Evolutionary conservation across 92 coral and sea anemone genomes (phyloP), one percentile per base, ranked within the genome.

Genomic region (Anthopleura xanthogrammica): DNA sequence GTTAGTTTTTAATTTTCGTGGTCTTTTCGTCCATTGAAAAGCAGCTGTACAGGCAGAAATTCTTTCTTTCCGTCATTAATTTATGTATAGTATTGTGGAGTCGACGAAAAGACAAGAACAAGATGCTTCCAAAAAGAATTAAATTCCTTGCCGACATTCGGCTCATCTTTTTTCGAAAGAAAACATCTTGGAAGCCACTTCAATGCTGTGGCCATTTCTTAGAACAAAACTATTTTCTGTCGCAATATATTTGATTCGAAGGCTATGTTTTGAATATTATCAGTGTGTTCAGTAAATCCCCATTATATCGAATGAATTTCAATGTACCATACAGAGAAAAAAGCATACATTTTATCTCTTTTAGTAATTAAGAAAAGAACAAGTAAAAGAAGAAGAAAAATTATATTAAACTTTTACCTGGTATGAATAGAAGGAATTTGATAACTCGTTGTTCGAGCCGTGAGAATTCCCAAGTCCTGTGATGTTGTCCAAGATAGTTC

Each of bases 391-490:
- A 43, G 50, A 12, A 43, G 50, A 23, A 72, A 77, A 80, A 48
- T 48, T 36, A 14, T 19, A 17, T 16, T 36, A 55, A 20, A 70
- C 16, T 84, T 76, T 85, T 96, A 96, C 99, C 94, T 90, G 97
- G 82, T 91, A 91, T 20, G 94, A 88, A 79, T 95, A 95, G 40
- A 96, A 88, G 14, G 99, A 94, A 80, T 96, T 96, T 23, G 99
- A 96, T 77, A 96, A 92, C 80, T 94, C 99, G 56, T 91, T 96
- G n/a, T 85, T 87, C 76, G 95, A 87, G 52, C 98, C 97, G 85
- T 93, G 97, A 71, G 98, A 90, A 64, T 94, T 96, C 78, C 99
- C 99, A 74, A 93, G 92, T 72, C 94, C 92, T 55, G 95, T 89
- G 40, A 94, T 92, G 75, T 92, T 97, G 82, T 95, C 95, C 83